Percentiles rank a stretch among this genome's conserved stretches.
These are phyloP conservation scores for Myoxocephalus aenaeus DNA, from an alignment of 2,797 vertebrate species.

Conservation along the genomic window DNA sequence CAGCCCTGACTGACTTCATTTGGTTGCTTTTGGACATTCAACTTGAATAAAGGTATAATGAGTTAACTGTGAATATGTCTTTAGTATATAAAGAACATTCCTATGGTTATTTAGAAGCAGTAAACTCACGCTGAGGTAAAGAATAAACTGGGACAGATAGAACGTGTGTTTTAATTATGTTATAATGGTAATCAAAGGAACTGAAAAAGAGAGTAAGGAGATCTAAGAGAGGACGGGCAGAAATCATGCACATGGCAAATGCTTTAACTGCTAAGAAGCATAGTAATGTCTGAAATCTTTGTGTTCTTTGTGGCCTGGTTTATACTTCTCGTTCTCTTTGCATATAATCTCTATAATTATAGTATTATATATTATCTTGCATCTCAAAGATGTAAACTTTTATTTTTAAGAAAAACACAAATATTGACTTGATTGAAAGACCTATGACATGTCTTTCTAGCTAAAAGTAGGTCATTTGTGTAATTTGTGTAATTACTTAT, in stretches of 20 bases:
- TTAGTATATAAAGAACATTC: conserved; percentile 12
- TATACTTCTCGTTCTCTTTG: not conserved
- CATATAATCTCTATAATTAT: not conserved
- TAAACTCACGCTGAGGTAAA: conserved; percentile 25
- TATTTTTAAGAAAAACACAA: not conserved
- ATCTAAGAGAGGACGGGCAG: not conserved
- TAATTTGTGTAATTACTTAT: not conserved
- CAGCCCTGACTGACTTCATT: conserved; percentile 30
- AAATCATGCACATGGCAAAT: not conserved
- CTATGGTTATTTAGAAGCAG: conserved; percentile 10
- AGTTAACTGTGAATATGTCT: conserved; percentile 31
- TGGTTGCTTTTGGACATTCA: conserved; percentile 14
- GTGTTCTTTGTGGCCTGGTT: not conserved
- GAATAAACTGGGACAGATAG: conserved; percentile 33
- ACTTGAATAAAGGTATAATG: conserved; percentile 9
- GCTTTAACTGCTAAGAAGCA: not conserved
- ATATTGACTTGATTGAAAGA: not conserved
- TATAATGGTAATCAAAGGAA: not conserved
- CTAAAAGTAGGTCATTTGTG: not conserved
- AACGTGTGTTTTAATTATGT: conserved; percentile 31
- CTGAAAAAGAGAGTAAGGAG: conserved; percentile 19
- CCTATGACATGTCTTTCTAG: not conserved
- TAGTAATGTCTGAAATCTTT: not conserved
- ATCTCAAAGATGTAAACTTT: not conserved
- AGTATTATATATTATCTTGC: not conserved